Evolutionary conservation across 2,113 vertebrate genomes (phyloP).

Genomic region (Mola mola): DNA sequence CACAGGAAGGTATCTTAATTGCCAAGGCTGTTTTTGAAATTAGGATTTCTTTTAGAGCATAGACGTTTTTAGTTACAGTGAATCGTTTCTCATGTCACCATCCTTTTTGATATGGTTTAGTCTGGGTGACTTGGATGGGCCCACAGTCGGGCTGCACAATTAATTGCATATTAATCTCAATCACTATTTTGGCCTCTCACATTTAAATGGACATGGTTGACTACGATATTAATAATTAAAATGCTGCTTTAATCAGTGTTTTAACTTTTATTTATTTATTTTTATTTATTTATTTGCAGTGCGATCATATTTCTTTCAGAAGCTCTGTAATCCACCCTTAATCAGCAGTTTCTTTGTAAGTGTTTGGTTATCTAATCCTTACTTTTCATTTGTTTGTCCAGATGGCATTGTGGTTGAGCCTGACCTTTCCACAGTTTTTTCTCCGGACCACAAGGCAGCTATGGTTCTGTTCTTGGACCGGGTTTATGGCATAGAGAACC

Average conservation of each 20-base stretch:
- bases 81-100: too few relatives aligned
- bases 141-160: too few relatives aligned
- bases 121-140: too few relatives aligned
- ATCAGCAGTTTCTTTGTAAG: too few relatives aligned
- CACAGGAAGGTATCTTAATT: not conserved
- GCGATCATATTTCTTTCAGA: too few relatives aligned
- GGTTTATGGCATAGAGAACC: slow-evolving; percentile 92
- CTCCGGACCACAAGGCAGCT: slow-evolving; percentile 97
- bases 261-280: too few relatives aligned
- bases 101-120: too few relatives aligned
- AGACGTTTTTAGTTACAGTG: too few relatives aligned
- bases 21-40: not conserved
- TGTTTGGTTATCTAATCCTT: not conserved
- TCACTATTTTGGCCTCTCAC: too few relatives aligned
- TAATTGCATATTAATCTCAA: too few relatives aligned
- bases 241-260: not conserved
- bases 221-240: not conserved
- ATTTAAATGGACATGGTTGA: not conserved
- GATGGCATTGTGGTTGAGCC: slow-evolving; percentile 91
- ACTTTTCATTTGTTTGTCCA: slow-evolving; percentile 64
- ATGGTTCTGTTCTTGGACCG: slow-evolving; percentile 98
- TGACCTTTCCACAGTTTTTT: slow-evolving; percentile 93
- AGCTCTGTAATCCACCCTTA: too few relatives aligned
- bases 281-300: not conserved
- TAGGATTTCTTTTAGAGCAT: not conserved